Base-by-base conservation (phyloP, 2,888 invertebrate species). In the Sesamia inferens region DNA sequence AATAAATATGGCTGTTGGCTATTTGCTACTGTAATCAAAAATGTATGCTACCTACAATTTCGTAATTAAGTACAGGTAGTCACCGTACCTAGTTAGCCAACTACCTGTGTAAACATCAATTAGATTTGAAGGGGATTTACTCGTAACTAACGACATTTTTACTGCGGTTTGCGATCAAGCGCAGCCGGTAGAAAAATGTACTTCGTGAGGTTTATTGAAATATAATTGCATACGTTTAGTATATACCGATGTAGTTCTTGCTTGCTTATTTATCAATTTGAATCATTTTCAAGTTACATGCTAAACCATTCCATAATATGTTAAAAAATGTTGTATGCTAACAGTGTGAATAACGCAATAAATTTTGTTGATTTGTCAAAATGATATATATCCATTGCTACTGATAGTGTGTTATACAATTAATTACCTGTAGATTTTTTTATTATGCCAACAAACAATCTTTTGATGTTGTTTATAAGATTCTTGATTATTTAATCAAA, bases 31-130 rank as follows among this genome's bases (percentile, higher is more conserved):
- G 61, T 42, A 61, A 74, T 19, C 11, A 47, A 47, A 74, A 19
- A 42, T 4, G 22, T 59, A 22, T 70, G 51, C 59, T 39, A 71
- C 67, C 42, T 61, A 71, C 13, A 54, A 62, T 82, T 79, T 75
- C 82, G 66, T 62, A 67, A 83, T 75, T 81, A 77, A n/a, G 10
- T 58, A 58, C 58, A 68, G 66, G 76, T 62, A 47, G 71, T 65
- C 58, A 69, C 55, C 75, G 70, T 65, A 67, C 48, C 71, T 72
- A 55, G 58, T 47, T 59, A 69, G 73, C 71, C 81, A 78, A 76
- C 76, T 64, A 71, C 71, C 67, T 69, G 59, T 61, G 71, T 64
- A 73, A 71, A 64, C 54, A 19, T 58, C 44, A 77, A 51, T 85
- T 78, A 78, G 42, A 31, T 31, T 31, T 31, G 31, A 31, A 75